phyloP scores from a whole-genome alignment of 2,113 vertebrate genomes.

The Ondatra zibethicus region DNA sequence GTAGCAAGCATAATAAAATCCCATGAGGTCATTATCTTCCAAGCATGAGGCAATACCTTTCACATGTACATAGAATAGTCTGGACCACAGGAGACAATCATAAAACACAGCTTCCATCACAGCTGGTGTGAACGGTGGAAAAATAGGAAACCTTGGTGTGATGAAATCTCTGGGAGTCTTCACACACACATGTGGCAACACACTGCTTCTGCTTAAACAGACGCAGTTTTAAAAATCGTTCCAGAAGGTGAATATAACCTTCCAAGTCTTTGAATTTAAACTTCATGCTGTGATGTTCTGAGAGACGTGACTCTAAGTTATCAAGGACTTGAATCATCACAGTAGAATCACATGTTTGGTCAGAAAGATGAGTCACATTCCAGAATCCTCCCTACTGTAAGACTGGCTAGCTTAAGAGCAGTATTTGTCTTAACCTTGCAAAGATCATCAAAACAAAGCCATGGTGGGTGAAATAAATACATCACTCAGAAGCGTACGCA shows the following conservation, averaged over 20 bases:
- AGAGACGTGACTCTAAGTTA: slow-evolving; percentile 47
- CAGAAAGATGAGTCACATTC: slow-evolving; percentile 24
- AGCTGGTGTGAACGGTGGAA: background rate
- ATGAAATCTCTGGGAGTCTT: background rate
- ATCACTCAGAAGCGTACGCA: background rate
- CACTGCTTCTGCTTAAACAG: slow-evolving; percentile 1
- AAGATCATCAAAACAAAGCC: slow-evolving; percentile 33
- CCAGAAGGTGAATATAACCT: slow-evolving; percentile 59
- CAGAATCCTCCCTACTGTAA: slow-evolving; percentile 7
- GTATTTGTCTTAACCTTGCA: background rate
- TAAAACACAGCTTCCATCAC: background rate
- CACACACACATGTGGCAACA: background rate
- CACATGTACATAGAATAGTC: background rate
- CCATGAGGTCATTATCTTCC: background rate
- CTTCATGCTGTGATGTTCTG: slow-evolving; percentile 9
- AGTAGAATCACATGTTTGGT: background rate
- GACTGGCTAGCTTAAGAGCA: background rate
- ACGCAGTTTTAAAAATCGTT: background rate
- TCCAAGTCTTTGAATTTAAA: slow-evolving; percentile 44
- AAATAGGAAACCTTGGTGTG: background rate
- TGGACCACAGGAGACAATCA: background rate
- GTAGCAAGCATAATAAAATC: slow-evolving; percentile 51
- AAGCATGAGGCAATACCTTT: background rate
- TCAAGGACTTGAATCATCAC: slow-evolving; percentile 57
- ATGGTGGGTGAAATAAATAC: background rate